Percentiles rank a stretch among this genome's conserved stretches.
These are phyloP conservation scores for Pemphigus obesinymphae DNA, from an alignment of 1,140 invertebrate species.

Conservation along the genomic window DNA sequence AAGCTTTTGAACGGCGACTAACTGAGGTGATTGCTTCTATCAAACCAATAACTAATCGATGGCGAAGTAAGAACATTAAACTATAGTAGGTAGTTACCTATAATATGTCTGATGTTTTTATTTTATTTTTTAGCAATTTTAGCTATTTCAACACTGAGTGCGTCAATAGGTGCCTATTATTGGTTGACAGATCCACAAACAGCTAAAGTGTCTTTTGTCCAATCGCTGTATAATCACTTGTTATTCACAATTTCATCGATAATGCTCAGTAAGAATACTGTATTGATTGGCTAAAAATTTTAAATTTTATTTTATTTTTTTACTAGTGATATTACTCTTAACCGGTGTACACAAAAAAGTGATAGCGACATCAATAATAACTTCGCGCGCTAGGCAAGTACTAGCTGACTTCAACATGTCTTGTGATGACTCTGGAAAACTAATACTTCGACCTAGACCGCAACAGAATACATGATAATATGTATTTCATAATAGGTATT, in stretches of 20 bases:
- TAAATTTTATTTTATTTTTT: constrained; percentile 43
- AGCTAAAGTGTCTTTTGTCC: constrained; percentile 76
- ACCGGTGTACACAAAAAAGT: constrained; percentile 91
- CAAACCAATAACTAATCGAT: constrained; percentile 83
- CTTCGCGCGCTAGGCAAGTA: constrained; percentile 78
- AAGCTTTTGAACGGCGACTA: constrained; percentile 90
- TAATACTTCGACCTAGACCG: constrained; percentile 78
- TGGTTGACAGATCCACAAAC: constrained; percentile 91
- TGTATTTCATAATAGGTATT: background rate
- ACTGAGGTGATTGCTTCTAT: constrained; percentile 94
- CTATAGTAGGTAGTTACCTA: too few relatives aligned
- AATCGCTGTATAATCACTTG: constrained; percentile 91
- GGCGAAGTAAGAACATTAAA: constrained; percentile 78
- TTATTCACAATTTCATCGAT: constrained; percentile 90
- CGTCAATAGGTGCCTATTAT: constrained; percentile 86
- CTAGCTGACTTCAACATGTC: constrained; percentile 96
- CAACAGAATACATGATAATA: constrained; percentile 7
- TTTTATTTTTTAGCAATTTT: constrained; percentile 71
- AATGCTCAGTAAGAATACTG: constrained; percentile 60
- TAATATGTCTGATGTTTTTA: constrained; percentile 36
- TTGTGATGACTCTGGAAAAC: constrained; percentile 91
- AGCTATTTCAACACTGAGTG: constrained; percentile 77
- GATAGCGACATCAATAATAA: constrained; percentile 93
- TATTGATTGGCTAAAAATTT: background rate
- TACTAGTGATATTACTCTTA: constrained; percentile 79